Percentiles rank a stretch among this genome's conserved stretches.
These are phyloP conservation scores for Epinephelus moara DNA, from an alignment of 2,113 vertebrate species.

Conservation along the genomic window DNA sequence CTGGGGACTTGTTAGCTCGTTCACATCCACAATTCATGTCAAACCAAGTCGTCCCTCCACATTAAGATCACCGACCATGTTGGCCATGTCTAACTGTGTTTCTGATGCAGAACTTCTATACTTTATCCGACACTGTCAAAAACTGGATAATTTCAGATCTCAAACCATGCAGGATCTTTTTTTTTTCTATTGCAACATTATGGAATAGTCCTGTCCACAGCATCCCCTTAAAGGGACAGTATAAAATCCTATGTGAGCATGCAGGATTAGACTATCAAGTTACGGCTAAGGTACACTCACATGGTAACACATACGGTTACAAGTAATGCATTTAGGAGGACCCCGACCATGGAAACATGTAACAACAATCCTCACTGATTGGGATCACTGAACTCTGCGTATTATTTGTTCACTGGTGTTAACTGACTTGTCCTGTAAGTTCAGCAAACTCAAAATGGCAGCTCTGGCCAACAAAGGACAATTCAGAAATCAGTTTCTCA, in stretches of 20 bases:
- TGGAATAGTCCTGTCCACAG: background rate
- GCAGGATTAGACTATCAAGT: background rate
- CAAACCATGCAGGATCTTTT: background rate
- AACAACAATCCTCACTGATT: too few species aligned
- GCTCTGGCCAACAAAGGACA: too few species aligned
- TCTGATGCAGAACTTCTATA: conserved; percentile 30
- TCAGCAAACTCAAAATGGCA: too few species aligned
- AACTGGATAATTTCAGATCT: background rate
- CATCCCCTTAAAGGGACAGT: background rate
- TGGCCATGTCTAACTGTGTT: conserved; percentile 50
- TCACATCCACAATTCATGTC: conserved; percentile 56
- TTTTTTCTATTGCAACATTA: background rate
- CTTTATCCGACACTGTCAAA: conserved; percentile 29
- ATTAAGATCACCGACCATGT: conserved; percentile 47
- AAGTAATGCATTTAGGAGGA: background rate
- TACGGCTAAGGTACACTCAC: too few species aligned
- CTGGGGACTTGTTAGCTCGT: conserved; percentile 67
- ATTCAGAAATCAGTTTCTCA: too few species aligned
- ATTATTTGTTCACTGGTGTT: too few species aligned
- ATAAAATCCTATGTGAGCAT: background rate
- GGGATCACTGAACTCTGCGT: too few species aligned
- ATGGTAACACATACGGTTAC: too few species aligned
- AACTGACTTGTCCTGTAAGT: too few species aligned
- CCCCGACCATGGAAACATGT: background rate
- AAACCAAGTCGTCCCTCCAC: conserved; percentile 39